Conservation (phyloP, 1,140 invertebrate species). For the Brevipalpus yothersi region DNA sequence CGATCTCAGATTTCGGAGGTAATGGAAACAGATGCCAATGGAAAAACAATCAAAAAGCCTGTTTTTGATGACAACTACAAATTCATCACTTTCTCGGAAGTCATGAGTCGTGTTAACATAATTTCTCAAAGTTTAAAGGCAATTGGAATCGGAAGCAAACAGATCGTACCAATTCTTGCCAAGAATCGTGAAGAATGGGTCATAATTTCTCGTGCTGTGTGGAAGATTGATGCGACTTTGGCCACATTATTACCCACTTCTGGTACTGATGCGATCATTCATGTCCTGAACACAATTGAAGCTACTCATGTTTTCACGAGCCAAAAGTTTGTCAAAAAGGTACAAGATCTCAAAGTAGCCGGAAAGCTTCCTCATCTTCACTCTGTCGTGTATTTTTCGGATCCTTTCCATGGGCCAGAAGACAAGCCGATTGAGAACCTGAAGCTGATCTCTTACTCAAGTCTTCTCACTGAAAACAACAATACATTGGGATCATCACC, state of each 20-base stretch:
- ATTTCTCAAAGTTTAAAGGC: not conserved
- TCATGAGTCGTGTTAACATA: not conserved
- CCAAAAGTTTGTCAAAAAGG: not conserved
- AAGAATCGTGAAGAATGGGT: not conserved
- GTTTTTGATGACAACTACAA: conserved; percentile 43
- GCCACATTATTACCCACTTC: not conserved
- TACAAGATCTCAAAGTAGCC: not conserved
- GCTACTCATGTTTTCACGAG: not conserved
- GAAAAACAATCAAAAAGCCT: conserved; percentile 83
- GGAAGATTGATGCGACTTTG: not conserved
- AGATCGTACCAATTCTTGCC: not conserved
- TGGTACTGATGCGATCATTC: not conserved
- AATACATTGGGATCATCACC: not conserved
- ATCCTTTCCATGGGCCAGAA: not conserved
- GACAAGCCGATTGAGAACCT: not conserved
- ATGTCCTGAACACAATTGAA: not conserved
- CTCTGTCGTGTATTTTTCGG: not conserved
- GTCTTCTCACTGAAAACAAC: not conserved
- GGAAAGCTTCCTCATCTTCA: not conserved
- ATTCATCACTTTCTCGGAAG: not conserved
- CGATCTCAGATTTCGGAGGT: conserved; percentile 68
- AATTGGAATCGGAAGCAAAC: not conserved
- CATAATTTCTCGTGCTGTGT: not conserved
- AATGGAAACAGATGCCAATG: conserved; percentile 75
- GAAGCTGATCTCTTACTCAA: not conserved